Evolutionary conservation across 2,888 invertebrate species (phyloP).

Genomic region (Artemia sinica): DNA sequence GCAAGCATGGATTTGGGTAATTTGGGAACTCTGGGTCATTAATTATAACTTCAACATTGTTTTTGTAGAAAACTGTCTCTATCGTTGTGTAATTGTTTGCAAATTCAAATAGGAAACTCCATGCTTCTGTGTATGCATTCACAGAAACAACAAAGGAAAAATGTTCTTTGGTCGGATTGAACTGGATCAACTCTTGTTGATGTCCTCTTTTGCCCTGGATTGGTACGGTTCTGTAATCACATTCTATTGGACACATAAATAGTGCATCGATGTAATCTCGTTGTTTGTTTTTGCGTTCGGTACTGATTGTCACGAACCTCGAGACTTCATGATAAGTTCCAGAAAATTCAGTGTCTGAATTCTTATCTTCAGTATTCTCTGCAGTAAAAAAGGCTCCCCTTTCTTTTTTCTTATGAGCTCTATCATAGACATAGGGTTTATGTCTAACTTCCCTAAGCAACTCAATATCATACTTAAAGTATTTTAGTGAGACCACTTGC

Average conservation of each 20-base stretch:
- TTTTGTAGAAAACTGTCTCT: not conserved
- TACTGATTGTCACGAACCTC: too few relatives aligned
- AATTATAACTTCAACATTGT: not conserved
- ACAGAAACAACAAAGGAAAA: not conserved
- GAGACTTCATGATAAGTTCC: too few relatives aligned
- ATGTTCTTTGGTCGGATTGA: not conserved
- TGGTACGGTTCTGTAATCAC: not conserved
- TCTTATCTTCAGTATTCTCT: too few relatives aligned
- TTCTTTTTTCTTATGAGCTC: too few relatives aligned
- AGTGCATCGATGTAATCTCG: not conserved
- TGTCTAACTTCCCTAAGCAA: too few relatives aligned
- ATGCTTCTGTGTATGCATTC: not conserved
- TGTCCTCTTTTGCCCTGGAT: slow-evolving; percentile 7
- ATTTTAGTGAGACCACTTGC: too few relatives aligned
- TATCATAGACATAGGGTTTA: too few relatives aligned
- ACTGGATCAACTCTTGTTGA: not conserved
- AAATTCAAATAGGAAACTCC: not conserved
- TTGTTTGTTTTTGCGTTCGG: too few relatives aligned
- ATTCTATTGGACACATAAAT: not conserved
- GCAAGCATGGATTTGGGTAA: not conserved
- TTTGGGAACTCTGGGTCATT: slow-evolving; percentile 4
- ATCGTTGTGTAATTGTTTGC: not conserved
- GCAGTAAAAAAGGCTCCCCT: too few relatives aligned
- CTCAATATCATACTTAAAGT: too few relatives aligned
- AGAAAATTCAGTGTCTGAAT: too few relatives aligned